phyloP scores from a whole-genome alignment of 2,113 vertebrate genomes.

The Callorhinus ursinus region DNA sequence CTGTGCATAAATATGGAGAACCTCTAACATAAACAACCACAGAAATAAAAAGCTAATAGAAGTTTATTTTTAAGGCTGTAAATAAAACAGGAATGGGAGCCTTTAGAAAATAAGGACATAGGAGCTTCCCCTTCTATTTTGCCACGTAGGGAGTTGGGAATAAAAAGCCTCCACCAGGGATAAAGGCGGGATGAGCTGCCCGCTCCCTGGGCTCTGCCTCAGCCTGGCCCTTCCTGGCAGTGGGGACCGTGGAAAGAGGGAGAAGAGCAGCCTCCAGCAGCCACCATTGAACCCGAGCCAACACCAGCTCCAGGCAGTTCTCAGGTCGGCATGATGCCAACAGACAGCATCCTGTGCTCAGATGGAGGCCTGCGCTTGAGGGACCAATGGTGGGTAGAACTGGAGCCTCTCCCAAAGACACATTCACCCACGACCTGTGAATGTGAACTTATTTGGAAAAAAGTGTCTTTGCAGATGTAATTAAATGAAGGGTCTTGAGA shows the following conservation, averaged over 20 bases:
- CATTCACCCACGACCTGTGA: neutral
- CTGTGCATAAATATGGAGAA: neutral
- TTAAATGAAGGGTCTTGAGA: neutral
- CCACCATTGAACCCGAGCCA: neutral
- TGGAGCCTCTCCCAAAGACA: neutral
- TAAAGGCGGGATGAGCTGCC: neutral
- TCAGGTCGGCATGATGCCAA: neutral
- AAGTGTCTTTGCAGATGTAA: neutral
- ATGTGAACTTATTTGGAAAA: neutral
- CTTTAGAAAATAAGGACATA: neutral
- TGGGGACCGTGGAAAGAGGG: neutral
- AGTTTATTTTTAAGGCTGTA: slow-evolving; percentile 12
- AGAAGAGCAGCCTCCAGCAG: neutral
- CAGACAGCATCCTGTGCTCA: neutral
- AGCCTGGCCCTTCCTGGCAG: neutral
- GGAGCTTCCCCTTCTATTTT: neutral
- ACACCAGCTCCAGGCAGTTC: neutral
- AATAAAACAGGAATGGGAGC: neutral
- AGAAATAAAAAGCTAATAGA: slow-evolving; percentile 4
- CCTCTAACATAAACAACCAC: neutral
- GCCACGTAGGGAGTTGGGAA: neutral
- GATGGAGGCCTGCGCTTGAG: neutral
- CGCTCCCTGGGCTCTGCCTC: neutral
- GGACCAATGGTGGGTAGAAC: neutral
- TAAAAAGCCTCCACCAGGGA: neutral